These are phyloP conservation scores for Rhinopomastus cyanomelas DNA, from an alignment of 2,113 vertebrate genomes.

Conservation along the genomic window DNA sequence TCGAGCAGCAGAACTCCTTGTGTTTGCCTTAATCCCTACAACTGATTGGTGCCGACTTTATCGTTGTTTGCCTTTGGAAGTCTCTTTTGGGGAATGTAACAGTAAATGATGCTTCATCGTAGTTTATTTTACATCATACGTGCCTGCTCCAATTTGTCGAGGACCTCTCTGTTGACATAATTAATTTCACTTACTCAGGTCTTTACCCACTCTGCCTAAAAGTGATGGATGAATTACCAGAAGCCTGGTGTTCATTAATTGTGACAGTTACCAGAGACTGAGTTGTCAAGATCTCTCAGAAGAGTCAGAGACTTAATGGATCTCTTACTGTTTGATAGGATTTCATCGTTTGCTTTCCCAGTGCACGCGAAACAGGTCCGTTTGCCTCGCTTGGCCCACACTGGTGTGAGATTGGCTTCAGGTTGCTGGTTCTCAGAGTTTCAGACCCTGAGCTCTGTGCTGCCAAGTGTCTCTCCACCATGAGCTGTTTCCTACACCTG, in stretches of 20 bases:
- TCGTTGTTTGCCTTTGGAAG: background rate
- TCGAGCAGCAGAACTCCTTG: background rate
- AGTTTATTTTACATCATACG: background rate
- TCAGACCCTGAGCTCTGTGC: background rate
- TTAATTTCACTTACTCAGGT: background rate
- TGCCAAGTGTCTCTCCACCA: background rate
- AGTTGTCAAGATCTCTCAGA: background rate
- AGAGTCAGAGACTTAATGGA: background rate
- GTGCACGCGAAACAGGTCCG: background rate
- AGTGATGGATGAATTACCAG: background rate
- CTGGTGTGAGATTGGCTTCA: background rate
- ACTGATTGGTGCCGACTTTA: background rate
- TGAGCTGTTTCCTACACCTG: background rate
- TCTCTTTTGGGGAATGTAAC: background rate
- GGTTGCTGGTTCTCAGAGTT: background rate
- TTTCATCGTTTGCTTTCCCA: background rate
- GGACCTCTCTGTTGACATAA: background rate
- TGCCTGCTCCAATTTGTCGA: background rate
- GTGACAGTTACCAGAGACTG: background rate
- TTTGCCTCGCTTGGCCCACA: background rate
- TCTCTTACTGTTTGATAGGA: background rate
- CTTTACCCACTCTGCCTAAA: background rate
- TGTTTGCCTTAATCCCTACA: background rate
- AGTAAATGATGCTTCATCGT: background rate
- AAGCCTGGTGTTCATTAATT: background rate